Evolutionary conservation across 2,888 invertebrate species (phyloP), one percentile per base, ranked within the genome.

Genomic region (Mesochorus sp.): DNA sequence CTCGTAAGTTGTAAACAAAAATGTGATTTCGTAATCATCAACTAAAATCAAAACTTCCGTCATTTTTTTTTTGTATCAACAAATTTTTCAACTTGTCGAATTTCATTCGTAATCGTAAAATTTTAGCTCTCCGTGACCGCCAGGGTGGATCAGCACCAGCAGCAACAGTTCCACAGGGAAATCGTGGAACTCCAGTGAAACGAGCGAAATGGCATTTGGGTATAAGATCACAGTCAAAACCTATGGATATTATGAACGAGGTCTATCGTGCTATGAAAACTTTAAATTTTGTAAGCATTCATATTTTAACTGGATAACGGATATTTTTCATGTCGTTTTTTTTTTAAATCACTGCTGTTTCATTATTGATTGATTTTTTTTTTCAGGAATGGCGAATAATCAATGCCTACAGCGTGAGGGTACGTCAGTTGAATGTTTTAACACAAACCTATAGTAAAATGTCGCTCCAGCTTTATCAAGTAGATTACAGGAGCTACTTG

Each of bases 181-280:
- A 91, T 28, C 91, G 92, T 17, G 95, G 95, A 44, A 95, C 95
- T 26, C 96, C 96, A 57, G 95, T 97, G 3, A 99, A 98, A 91
- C 93, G 98, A 80, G 99, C 99, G 4, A 99, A 99, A 89, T 99
- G 99, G 99, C 99, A 99, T 93, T 92, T 99, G 84, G 99, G 98
- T 70, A 99, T 99, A 86, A 93, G 99, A 68, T 99, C 99, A 3
- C 99, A 99, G 91, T 99, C 99, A 90, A 98, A 98, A 90, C 99
- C 99, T 0, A 97, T 98, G 89, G 99, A 99, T 91, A 99, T 99
- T 67, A 99, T 99, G 99, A 96, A 98, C 91, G 99, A 99, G 92
- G 99, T 99, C 0, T 99, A 98, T 91, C 94, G 99, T 81, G 99
- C 99, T 0, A 99, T 99, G 99, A 99, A 99, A 91, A 96, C 97